These are phyloP conservation scores for Lydus trimaculatus DNA, from an alignment of 2,888 invertebrate genomes.

Conservation along the genomic window DNA sequence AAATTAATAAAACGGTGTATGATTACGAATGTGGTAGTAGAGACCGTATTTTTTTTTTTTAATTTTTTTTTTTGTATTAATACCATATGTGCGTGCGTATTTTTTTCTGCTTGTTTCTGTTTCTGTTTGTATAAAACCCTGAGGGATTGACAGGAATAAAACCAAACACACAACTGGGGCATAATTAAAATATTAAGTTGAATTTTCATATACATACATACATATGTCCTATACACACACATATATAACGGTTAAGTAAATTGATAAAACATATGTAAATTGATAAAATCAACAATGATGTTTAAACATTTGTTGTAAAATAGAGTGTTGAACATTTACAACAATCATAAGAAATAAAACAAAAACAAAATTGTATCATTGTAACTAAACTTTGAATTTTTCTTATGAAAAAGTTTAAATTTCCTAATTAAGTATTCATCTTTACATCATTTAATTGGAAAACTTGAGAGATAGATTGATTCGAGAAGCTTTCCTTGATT, in stretches of 20 bases:
- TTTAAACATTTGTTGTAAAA: too few relatives aligned
- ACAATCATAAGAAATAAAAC: too few relatives aligned
- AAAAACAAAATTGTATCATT: background rate
- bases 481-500: background rate
- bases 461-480: background rate
- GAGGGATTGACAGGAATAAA: slow-evolving; percentile 8
- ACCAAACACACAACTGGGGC: background rate
- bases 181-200: slow-evolving; percentile 10
- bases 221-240: background rate
- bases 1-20: background rate
- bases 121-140: background rate
- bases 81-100: background rate
- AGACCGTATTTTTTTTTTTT: background rate
- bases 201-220: background rate
- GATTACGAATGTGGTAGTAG: background rate
- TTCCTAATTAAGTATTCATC: background rate
- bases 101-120: background rate
- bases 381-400: background rate
- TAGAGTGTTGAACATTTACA: background rate
- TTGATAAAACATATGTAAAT: background rate
- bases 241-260: background rate
- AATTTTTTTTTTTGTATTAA: too few relatives aligned
- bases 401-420: background rate
- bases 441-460: background rate
- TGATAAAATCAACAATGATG: slow-evolving; percentile 7